These are phyloP conservation scores for Drosophila murphyi DNA, from an alignment of 1,140 invertebrate genomes.

Conservation along the genomic window DNA sequence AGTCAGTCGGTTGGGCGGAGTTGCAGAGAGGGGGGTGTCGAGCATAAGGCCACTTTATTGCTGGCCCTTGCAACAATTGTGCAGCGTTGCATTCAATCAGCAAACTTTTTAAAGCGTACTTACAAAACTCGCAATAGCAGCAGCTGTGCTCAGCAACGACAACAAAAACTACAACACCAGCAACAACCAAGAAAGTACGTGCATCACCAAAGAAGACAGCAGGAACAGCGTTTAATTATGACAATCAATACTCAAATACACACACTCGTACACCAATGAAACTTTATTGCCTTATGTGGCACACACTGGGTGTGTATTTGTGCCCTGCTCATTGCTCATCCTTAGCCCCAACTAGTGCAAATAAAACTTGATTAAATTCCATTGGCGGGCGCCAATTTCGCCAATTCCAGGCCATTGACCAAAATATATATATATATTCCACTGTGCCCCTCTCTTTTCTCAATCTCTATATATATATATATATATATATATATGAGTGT, in stretches of 20 bases:
- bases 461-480: too few relatives aligned
- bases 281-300: constrained; percentile 36
- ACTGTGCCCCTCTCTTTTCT: too few relatives aligned
- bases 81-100: constrained; percentile 80
- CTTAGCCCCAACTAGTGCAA: constrained; percentile 68
- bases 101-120: constrained; percentile 80
- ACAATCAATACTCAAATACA: constrained; percentile 73
- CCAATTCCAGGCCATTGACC: constrained; percentile 50
- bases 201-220: constrained; percentile 22
- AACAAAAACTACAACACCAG: constrained; percentile 16
- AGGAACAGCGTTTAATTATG: constrained; percentile 73
- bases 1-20: neutral
- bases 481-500: neutral
- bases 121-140: constrained; percentile 63
- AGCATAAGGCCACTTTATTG: constrained; percentile 76
- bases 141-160: constrained; percentile 12
- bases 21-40: constrained; percentile 28
- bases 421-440: neutral
- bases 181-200: constrained; percentile 18
- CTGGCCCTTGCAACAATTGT: constrained; percentile 81
- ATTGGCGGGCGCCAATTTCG: constrained; percentile 74
- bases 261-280: constrained; percentile 18
- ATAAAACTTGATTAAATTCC: constrained; percentile 83
- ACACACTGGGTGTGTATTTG: constrained; percentile 15
- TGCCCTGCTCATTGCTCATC: constrained; percentile 69